Conservation (phyloP, 2,797 vertebrate genomes). For the Phrynocephalus vlangalii region DNA sequence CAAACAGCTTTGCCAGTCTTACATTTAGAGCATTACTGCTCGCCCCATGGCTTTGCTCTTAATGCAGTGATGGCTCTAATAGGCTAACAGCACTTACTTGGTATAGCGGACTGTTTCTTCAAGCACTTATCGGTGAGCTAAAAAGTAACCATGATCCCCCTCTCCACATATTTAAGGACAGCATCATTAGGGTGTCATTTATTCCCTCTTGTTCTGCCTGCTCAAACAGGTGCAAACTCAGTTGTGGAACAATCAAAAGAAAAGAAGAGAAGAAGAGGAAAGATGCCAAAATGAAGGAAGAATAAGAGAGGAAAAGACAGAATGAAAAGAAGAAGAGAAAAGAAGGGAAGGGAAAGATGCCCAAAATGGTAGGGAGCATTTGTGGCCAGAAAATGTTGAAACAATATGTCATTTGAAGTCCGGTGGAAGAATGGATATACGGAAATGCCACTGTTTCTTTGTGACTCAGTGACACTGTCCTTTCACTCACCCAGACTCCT, state of each 20-base stretch:
- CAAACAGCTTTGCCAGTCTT: neutral
- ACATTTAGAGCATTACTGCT: neutral
- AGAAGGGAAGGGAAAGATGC: too few species aligned
- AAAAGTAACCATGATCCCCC: neutral
- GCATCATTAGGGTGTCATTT: neutral
- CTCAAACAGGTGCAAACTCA: neutral
- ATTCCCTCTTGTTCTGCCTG: neutral
- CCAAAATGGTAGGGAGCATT: neutral
- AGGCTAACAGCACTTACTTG: neutral
- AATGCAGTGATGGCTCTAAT: neutral
- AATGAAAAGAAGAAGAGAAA: too few species aligned
- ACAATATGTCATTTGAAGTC: neutral
- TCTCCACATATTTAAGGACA: neutral
- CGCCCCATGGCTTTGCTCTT: neutral
- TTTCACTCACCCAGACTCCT: too few species aligned
- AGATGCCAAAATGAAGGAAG: too few species aligned
- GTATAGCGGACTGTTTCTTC: neutral
- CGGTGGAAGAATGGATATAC: neutral
- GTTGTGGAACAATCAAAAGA: too few species aligned
- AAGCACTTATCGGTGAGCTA: neutral
- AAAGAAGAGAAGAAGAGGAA: too few species aligned
- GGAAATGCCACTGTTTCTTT: neutral
- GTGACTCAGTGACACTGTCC: fast-evolving
- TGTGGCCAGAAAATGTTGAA: neutral
- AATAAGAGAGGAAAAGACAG: too few species aligned